A percentile compares a stretch with the other conserved stretches of the same genome.
Conservation (phyloP, 2,797 vertebrate genomes). For the Lophius americanus region DNA sequence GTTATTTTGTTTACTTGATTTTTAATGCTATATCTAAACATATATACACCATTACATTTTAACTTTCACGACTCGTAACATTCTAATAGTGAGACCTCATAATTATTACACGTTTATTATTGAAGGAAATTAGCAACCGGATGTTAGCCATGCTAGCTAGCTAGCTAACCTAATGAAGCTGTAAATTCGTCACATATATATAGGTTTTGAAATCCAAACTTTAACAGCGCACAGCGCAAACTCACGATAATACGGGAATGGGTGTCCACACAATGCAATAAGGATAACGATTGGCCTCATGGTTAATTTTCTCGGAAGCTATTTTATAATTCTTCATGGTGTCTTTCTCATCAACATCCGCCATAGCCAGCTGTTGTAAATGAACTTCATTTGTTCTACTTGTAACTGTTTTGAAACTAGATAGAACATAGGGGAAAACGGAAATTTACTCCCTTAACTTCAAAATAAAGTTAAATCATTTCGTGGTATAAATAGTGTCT, state of each 20-base stretch:
- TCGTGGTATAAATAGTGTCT: not conserved
- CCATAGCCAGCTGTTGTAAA: conserved; percentile 86
- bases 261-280: conserved; percentile 97
- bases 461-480: conserved; percentile 23
- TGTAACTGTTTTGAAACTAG: conserved; percentile 22
- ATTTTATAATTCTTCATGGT: conserved; percentile 88
- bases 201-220: not conserved
- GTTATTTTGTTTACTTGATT: not conserved
- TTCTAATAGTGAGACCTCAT: not conserved
- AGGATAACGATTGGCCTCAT: conserved; percentile 86
- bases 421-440: not conserved
- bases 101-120: not conserved
- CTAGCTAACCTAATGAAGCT: conserved; percentile 55
- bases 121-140: conserved; percentile 25
- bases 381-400: conserved; percentile 68
- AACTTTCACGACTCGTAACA: not conserved
- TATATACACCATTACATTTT: not conserved
- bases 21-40: not conserved
- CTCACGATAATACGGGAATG: conserved; percentile 96
- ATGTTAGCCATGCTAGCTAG: conserved; percentile 29
- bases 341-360: conserved; percentile 87
- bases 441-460: fast-evolving
- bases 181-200: conserved; percentile 29
- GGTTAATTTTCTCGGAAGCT: conserved; percentile 82
- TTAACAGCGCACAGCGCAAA: conserved; percentile 24